Base-by-base conservation (phyloP, 2,797 vertebrate species). In the Salmo trutta region DNA sequence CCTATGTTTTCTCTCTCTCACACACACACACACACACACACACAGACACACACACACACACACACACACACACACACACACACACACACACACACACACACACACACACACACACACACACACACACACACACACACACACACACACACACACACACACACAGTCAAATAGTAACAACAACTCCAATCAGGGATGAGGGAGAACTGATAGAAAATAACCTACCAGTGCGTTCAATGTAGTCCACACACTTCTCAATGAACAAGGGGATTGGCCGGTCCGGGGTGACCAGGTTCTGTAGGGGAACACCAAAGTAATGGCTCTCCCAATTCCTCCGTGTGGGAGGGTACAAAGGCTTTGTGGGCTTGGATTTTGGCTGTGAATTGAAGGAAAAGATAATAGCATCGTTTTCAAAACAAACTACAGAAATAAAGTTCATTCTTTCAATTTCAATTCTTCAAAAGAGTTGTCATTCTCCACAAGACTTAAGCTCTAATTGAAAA, bases 221-320 rank as follows among this genome's bases (percentile, higher is more conserved):
- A 99, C 98, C 98, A 89, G 96, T 97, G 79, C 95, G 96, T 91
- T 99, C 98, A 83, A 99, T 99, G 93, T 97, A 99, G 83, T 98
- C 96, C 77, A 99, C 97, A 87, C 98, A 99, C 88, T 99, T 99
- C 84, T 99, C 97, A 85, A 99, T 97, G 91, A 99, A 99, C 80
- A 97, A 93, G 54, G 98, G 98, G 89, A 99, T 96, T 14, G 96
- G 96, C 68, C 94, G 96, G 78, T 99, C 98, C 16, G 82, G 73
- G 83, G 95, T 95, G 92, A 99, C 97, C 91, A 99, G 90, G 91
- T 94, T 97, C 87, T 97, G 96, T 77, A 99, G 94, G 24, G 98
- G 98, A 85, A 99, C 94, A 19, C 98, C 98, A 93, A 99, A 99
- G 91, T 99, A 99, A 95, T 97, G 97, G 94, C 97, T 99, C 86